Conservation (phyloP, 2,797 vertebrate species). For the Phoebastria nigripes region DNA sequence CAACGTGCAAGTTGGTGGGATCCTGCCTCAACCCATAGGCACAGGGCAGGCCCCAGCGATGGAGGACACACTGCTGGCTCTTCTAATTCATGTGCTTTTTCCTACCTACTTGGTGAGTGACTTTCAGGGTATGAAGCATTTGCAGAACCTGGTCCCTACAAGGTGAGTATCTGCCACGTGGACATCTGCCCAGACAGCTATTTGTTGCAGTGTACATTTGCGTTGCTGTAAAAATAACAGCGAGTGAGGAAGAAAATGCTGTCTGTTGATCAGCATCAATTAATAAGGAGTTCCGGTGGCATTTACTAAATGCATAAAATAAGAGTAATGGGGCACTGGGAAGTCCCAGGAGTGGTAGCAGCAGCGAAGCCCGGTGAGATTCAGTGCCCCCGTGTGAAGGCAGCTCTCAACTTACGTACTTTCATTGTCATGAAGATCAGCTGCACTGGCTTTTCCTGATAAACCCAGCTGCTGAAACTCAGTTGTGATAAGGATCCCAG, state of each 20-base stretch:
- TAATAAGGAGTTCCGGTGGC: neutral
- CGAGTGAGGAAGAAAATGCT: neutral
- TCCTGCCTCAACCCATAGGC: neutral
- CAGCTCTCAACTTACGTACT: neutral
- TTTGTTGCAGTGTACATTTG: neutral
- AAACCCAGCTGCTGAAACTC: neutral
- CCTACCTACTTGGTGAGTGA: neutral
- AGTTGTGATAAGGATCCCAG: neutral
- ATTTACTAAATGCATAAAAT: neutral
- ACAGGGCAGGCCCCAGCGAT: neutral
- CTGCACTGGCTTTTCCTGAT: neutral
- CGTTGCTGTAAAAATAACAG: neutral
- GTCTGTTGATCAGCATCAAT: neutral
- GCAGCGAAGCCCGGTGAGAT: neutral
- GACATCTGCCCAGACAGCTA: neutral
- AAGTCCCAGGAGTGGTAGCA: neutral
- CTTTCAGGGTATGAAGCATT: neutral
- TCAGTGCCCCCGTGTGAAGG: neutral
- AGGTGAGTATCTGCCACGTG: neutral
- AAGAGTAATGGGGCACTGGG: neutral
- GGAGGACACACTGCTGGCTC: neutral
- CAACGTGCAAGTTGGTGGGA: rapidly evolving
- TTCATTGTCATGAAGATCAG: neutral
- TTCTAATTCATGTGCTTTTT: neutral
- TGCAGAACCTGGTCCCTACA: neutral